Conservation (phyloP, 2,888 invertebrate species). For the Noctuana brunneofusca region DNA sequence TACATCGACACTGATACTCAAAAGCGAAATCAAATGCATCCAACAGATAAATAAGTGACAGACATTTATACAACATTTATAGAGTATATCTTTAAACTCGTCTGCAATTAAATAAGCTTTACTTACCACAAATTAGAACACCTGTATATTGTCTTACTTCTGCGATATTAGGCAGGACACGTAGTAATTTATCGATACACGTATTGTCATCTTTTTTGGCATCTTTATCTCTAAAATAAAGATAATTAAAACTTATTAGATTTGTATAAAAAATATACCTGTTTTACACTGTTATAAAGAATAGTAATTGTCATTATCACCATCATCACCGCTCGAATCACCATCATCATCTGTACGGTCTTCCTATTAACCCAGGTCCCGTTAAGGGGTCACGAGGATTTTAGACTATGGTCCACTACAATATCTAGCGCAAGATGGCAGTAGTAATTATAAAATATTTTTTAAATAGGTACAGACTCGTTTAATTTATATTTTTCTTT, state of each 20-base stretch:
- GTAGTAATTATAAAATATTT: no score
- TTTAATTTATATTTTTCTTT: no score
- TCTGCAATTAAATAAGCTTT: conserved; percentile 21
- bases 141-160: conserved; percentile 68
- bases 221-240: conserved; percentile 19
- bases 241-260: neutral
- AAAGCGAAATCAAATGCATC: neutral
- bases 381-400: no score
- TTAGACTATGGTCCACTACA: no score
- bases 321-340: no score
- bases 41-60: neutral
- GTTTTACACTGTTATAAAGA: no score
- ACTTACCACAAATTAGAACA: conserved; percentile 66
- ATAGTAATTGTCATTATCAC: no score
- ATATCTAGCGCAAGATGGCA: no score
- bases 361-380: no score
- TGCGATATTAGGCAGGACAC: conserved; percentile 47
- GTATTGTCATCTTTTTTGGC: conserved; percentile 7
- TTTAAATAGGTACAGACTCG: no score
- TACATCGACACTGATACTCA: neutral
- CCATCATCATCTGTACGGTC: no score
- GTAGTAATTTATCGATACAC: conserved; percentile 4
- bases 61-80: neutral
- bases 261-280: no score
- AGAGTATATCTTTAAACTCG: neutral